Evolutionary conservation across 2,113 vertebrate species (phyloP), one percentile per base, ranked within the genome.

Genomic region (Cyprinus carpio): DNA sequence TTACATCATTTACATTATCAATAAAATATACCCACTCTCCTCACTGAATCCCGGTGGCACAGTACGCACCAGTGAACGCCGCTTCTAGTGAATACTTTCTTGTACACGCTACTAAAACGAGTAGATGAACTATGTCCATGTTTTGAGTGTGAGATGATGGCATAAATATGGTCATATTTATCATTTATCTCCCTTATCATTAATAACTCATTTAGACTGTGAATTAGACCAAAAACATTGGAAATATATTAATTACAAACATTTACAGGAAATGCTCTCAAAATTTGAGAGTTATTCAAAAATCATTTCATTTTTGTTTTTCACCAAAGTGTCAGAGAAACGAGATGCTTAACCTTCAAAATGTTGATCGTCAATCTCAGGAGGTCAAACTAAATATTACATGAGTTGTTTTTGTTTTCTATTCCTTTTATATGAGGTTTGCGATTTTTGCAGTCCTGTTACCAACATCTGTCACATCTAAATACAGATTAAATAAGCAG

Each of bases 151-250:
- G 67, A 49, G 71, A 84, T 69, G 83, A 76, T 23, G 82, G 77
- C 76, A 81, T 76, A 75, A 78, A 67, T 81, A 84, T 43, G 49
- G 69, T 69, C 58, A 49, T 58, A 69, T 49, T 75, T 25, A 87
- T 81, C 34, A 58, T 87, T 84, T 64, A 76, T 82, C 78, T 84
- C 84, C 78, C 46, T 81, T 78, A 87, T 87, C 77, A 76, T 84
- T 82, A 84, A 81, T 82, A 84, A 81, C 75, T 81, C 34, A 84
- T 87, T 84, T 69, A 84, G 69, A 54, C 34, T 43, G n/a, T 81
- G 43, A 84, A 87, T 67, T 84, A 87, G 34, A 75, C 71, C 40
- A 49, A 49, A 6, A n/a, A 71, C 56, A 65, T 2, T n/a, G 76
- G 81, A 9, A 75, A 43, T 20, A 54, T 31, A 10, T 29, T 76